Conservation (phyloP, 2,797 vertebrate species). For the Naso thynnoides region DNA sequence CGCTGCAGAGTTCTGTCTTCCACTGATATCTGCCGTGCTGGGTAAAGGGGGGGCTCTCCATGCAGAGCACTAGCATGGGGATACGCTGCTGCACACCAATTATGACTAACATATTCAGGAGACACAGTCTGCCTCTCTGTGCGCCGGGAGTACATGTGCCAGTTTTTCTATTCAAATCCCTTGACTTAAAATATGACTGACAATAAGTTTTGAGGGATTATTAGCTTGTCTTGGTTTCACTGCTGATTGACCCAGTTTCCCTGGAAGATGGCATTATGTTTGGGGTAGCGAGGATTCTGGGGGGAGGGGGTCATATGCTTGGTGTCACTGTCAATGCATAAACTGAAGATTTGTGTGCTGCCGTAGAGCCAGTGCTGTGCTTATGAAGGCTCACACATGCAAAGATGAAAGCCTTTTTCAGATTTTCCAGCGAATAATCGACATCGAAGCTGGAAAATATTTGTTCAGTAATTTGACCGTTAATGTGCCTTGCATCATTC, state of each 20-base stretch:
- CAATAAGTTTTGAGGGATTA: slow-evolving; percentile 52
- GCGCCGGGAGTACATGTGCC: slow-evolving; percentile 2
- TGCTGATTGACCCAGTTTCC: slow-evolving; percentile 73
- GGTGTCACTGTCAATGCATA: slow-evolving; percentile 45
- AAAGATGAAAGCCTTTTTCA: slow-evolving; percentile 31
- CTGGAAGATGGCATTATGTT: slow-evolving; percentile 63
- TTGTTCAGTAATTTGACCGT: slow-evolving; percentile 12
- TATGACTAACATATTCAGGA: slow-evolving; percentile 62
- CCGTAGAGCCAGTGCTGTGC: slow-evolving; percentile 4
- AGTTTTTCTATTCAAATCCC: slow-evolving; percentile 43
- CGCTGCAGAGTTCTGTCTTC: slow-evolving; percentile 76
- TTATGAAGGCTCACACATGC: slow-evolving; percentile 20
- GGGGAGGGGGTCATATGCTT: slow-evolving; percentile 19
- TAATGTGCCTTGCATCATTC: slow-evolving; percentile 38
- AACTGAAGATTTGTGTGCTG: slow-evolving; percentile 33
- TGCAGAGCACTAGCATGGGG: slow-evolving; percentile 54
- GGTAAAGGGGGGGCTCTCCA: slow-evolving; percentile 22
- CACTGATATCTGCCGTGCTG: slow-evolving; percentile 62
- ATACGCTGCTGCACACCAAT: slow-evolving; percentile 69
- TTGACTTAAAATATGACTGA: slow-evolving; percentile 51
- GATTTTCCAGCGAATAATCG: slow-evolving; percentile 21
- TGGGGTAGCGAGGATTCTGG: slow-evolving; percentile 23
- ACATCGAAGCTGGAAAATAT: slow-evolving; percentile 27
- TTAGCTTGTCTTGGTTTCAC: slow-evolving; percentile 60
- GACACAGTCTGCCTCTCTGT: slow-evolving; percentile 10